phyloP scores from a whole-genome alignment of 2,113 vertebrate genomes.

The Microcebus griseorufus region DNA sequence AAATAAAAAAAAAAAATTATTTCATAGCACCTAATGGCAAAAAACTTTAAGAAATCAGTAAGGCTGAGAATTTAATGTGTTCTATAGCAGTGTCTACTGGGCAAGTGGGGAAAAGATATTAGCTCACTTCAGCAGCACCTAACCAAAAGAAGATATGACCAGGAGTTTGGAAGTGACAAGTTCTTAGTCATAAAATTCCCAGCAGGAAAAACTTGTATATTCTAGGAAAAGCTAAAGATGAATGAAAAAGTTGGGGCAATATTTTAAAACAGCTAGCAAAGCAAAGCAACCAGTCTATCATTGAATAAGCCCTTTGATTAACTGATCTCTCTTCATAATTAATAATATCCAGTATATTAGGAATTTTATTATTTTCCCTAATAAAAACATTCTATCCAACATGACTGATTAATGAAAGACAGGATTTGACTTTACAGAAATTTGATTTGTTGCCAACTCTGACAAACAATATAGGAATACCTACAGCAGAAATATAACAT shows the following conservation, averaged over 20 bases:
- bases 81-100: background rate
- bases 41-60: background rate
- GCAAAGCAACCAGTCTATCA: background rate
- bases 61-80: background rate
- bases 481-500: background rate
- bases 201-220: background rate
- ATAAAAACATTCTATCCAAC: background rate
- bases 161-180: background rate
- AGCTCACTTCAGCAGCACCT: background rate
- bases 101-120: background rate
- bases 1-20: background rate
- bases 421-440: background rate
- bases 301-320: background rate
- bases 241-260: background rate
- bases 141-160: background rate
- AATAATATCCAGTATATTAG: background rate
- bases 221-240: background rate
- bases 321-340: background rate
- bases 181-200: background rate
- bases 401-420: background rate
- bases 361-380: conserved; percentile 27
- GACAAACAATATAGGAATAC: background rate
- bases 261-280: conserved; percentile 23
- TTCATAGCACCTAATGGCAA: background rate
- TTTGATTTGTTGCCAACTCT: background rate